Evolutionary conservation across 2,113 vertebrate genomes (phyloP).

Genomic region (Vicugna pacos): DNA sequence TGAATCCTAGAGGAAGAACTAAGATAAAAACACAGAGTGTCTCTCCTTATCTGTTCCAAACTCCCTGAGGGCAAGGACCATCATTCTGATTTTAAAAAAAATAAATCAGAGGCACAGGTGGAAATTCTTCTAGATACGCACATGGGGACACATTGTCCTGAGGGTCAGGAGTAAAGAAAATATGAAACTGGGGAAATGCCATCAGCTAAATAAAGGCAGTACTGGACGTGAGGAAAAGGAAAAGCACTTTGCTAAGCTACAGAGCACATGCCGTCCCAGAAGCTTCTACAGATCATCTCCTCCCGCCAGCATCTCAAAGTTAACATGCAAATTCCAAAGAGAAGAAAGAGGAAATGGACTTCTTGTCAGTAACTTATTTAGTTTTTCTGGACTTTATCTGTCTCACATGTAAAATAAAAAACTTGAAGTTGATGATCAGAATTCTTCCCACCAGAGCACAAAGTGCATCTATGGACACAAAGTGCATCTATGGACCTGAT

Average conservation of each 20-base stretch:
- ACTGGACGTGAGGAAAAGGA: not conserved
- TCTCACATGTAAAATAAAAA: not conserved
- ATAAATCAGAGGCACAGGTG: not conserved
- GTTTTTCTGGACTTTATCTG: not conserved
- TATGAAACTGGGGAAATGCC: not conserved
- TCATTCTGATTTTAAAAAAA: not conserved
- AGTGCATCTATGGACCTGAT: not conserved
- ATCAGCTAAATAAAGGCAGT: not conserved
- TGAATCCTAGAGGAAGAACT: not conserved
- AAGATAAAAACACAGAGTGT: not conserved
- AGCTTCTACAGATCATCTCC: not conserved
- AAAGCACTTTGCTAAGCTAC: not conserved
- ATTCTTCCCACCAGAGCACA: not conserved
- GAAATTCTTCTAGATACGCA: not conserved
- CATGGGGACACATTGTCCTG: not conserved
- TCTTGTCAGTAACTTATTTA: not conserved
- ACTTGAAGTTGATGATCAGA: not conserved
- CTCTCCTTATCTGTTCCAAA: not conserved
- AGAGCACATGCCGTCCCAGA: not conserved
- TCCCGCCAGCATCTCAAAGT: not conserved
- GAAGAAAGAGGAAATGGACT: not conserved
- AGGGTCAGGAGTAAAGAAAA: not conserved
- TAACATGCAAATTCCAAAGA: not conserved
- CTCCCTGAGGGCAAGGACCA: not conserved
- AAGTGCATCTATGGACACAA: no score